phyloP scores from a whole-genome alignment of 1,140 invertebrate genomes.

The Coboldia fuscipes region DNA sequence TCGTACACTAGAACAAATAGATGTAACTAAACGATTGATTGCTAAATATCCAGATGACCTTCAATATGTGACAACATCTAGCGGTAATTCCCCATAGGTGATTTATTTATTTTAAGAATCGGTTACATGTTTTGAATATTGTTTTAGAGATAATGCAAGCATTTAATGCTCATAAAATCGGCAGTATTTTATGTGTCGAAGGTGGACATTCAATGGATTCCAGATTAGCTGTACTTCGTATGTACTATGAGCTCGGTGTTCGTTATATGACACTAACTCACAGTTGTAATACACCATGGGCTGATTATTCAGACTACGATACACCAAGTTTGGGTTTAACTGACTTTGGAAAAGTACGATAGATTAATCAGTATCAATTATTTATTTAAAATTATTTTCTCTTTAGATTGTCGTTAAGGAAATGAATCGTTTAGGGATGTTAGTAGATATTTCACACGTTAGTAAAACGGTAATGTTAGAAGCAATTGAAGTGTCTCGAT shows the following conservation, averaged over 20 bases:
- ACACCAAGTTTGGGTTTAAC: slow-evolving; percentile 22
- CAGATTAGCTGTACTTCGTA: slow-evolving; percentile 47
- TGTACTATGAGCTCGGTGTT: slow-evolving; percentile 54
- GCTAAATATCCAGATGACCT: slow-evolving; percentile 42
- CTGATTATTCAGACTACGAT: slow-evolving; percentile 31
- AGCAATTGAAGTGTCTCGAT: slow-evolving; percentile 39
- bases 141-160: slow-evolving; percentile 22
- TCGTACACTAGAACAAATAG: slow-evolving; percentile 59
- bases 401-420: slow-evolving; percentile 44
- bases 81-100: slow-evolving; percentile 6
- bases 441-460: slow-evolving; percentile 70
- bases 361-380: too few species aligned
- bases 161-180: slow-evolving; percentile 35
- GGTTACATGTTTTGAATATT: too few species aligned
- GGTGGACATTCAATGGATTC: slow-evolving; percentile 59
- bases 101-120: too few species aligned
- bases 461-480: slow-evolving; percentile 54
- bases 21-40: slow-evolving; percentile 59
- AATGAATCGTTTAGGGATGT: slow-evolving; percentile 66
- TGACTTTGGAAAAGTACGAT: slow-evolving; percentile 21
- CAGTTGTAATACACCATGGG: slow-evolving; percentile 60
- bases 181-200: slow-evolving; percentile 51
- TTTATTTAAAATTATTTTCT: slow-evolving; percentile 5
- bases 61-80: slow-evolving; percentile 36
- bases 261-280: slow-evolving; percentile 62